phyloP scores from a whole-genome alignment of 2,113 vertebrate genomes.

The Protobothrops mucrosquamatus region DNA sequence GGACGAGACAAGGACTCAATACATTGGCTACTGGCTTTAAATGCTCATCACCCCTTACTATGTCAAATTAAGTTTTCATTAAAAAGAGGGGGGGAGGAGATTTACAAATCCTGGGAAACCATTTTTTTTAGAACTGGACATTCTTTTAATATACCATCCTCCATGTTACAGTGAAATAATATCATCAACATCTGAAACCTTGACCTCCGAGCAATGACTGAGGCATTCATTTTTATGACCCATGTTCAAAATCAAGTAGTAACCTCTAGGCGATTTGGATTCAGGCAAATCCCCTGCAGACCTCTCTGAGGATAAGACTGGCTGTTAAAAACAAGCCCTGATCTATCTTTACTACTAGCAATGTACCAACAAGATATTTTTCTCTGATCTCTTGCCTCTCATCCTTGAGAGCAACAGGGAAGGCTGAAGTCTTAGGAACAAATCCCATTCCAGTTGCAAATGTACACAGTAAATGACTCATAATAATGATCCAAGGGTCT shows the following conservation, averaged over 20 bases:
- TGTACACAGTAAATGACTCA: background rate
- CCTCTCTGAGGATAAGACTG: too few relatives aligned
- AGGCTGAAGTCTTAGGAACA: background rate
- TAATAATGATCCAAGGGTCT: background rate
- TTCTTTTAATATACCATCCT: background rate
- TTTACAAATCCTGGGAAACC: background rate
- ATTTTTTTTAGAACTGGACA: background rate
- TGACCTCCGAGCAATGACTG: background rate
- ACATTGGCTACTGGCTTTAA: conserved; percentile 6
- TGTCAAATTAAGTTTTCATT: background rate
- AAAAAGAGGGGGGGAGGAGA: background rate
- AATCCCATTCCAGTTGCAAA: background rate
- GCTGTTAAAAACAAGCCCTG: too few relatives aligned
- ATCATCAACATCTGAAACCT: background rate
- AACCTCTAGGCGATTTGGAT: background rate
- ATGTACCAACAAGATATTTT: background rate
- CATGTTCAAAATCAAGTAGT: background rate
- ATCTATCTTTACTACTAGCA: background rate
- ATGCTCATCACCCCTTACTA: background rate
- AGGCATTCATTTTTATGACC: background rate
- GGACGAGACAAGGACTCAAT: conserved; percentile 23
- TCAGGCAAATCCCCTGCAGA: background rate
- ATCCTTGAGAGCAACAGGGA: background rate
- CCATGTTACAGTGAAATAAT: background rate
- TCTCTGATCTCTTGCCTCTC: background rate